These are phyloP conservation scores for Cephus rjabovi DNA, from an alignment of 2,888 invertebrate genomes.

Conservation along the genomic window DNA sequence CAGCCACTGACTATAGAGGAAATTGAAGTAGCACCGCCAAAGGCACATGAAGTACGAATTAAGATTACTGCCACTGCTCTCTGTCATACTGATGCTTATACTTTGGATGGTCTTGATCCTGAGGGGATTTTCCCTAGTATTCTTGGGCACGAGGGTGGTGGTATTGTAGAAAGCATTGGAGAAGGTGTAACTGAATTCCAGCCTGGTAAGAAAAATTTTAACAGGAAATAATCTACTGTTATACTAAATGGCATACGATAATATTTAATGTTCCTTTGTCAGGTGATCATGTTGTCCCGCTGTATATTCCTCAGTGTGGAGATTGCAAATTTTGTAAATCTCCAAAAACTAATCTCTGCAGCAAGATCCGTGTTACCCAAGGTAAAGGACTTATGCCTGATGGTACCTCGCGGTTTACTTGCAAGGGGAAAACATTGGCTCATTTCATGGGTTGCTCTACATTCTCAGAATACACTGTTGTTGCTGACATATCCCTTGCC, in stretches of 20 bases:
- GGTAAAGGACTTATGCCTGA: slow-evolving; percentile 94
- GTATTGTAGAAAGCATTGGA: slow-evolving; percentile 97
- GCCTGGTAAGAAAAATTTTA: slow-evolving; percentile 70
- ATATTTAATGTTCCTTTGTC: slow-evolving; percentile 28
- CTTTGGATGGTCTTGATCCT: slow-evolving; percentile 87
- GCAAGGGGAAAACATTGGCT: slow-evolving; percentile 81
- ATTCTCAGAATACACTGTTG: slow-evolving; percentile 94
- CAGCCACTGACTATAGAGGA: slow-evolving; percentile 90
- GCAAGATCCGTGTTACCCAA: slow-evolving; percentile 88
- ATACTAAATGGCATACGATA: slow-evolving; percentile 1
- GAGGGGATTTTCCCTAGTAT: slow-evolving; percentile 94
- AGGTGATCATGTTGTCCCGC: slow-evolving; percentile 96
- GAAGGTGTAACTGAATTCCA: slow-evolving; percentile 89
- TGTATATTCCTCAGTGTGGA: slow-evolving; percentile 96
- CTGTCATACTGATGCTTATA: slow-evolving; percentile 95
- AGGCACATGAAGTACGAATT: slow-evolving; percentile 90
- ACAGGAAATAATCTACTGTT: neutral
- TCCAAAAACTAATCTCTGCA: slow-evolving; percentile 96
- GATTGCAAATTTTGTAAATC: slow-evolving; percentile 97
- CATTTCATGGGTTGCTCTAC: slow-evolving; percentile 99
- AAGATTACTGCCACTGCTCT: slow-evolving; percentile 84
- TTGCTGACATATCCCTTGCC: slow-evolving; percentile 93
- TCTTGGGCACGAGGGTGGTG: slow-evolving; percentile 96
- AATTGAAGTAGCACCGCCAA: slow-evolving; percentile 94
- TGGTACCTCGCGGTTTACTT: slow-evolving; percentile 87